Base-by-base conservation (phyloP, 2,888 invertebrate genomes). In the Cyclophora albipunctata region DNA sequence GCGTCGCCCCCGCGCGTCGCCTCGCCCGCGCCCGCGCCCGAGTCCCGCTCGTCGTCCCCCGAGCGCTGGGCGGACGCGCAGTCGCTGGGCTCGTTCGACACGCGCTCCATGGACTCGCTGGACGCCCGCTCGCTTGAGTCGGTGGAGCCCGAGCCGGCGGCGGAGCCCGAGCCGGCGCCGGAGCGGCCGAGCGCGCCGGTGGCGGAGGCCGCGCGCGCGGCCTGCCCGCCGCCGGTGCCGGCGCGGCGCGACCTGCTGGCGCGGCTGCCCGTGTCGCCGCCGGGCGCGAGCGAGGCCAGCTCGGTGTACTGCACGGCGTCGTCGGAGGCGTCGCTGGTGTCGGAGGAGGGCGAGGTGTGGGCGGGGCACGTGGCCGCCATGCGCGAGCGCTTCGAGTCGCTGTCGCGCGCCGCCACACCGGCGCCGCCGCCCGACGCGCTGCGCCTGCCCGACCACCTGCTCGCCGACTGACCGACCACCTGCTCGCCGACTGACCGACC, bases 281-380 rank as follows among this genome's bases (percentile, higher is more conserved):
- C 75, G 33, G 60, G 58, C 67, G 0, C 64, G 35, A 69, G 69
- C 56, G 85, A 84, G 43, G 73, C 79, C 2, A 81, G 84, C 60
- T 86, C 87, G 52, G 70, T 80, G 75, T 86, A 86, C 62, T 85
- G 81, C 63, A 84, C 86, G 3, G 87, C 86, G 0, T 86, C 84
- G 0, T 86, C 86, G 2, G 87, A 87, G 53, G 78, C 81, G 7
- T 84, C 83, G 1, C 60, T 85, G 3, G 56, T 79, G 2, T 84
- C 86, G 0, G 86, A 85, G 42, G 66, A 66, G 4, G 74, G 76
- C 55, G 71, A 77, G 45, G 83, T 83, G 54, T 73, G 82, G 49
- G 81, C 88, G 0, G 89, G 89, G 0, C 89, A 89, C 67, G 89
- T 89, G 66, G 89, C 89, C 5, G 89, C 89, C 7, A 89, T 89